Percentiles rank a stretch among this genome's conserved stretches.
phyloP scores from a whole-genome alignment of 2,113 vertebrate species.

The Silurus glanis region DNA sequence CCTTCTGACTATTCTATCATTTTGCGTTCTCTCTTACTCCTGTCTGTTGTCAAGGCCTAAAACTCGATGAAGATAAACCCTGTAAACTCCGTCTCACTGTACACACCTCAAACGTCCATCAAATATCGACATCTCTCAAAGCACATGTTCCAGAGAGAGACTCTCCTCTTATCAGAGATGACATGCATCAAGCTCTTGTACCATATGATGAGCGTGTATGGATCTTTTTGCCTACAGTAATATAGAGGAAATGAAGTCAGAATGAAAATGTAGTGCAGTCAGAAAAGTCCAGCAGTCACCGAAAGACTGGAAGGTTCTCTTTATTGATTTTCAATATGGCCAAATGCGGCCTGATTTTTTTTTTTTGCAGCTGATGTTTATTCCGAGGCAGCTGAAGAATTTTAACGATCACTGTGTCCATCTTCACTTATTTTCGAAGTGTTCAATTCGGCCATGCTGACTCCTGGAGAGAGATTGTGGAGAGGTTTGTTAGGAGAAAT shows the following conservation, averaged over 20 bases:
- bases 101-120: slow-evolving; percentile 32
- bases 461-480: not conserved
- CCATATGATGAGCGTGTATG: not conserved
- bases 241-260: not conserved
- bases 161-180: not conserved
- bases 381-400: not conserved
- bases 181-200: not conserved
- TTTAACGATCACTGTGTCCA: not conserved
- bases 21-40: not conserved
- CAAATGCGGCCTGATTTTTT: not conserved
- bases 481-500: not conserved
- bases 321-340: not conserved
- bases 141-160: not conserved
- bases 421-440: not conserved
- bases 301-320: not conserved
- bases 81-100: slow-evolving; percentile 24
- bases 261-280: not conserved
- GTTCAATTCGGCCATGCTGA: not conserved
- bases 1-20: slow-evolving; percentile 9
- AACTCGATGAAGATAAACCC: slow-evolving; percentile 31
- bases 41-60: slow-evolving; percentile 28
- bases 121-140: slow-evolving; percentile 35
- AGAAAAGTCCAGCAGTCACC: not conserved
- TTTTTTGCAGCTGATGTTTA: not conserved
- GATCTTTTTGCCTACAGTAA: not conserved